These are phyloP conservation scores for Napeogenes inachia DNA, from an alignment of 2,888 invertebrate genomes.

Conservation along the genomic window DNA sequence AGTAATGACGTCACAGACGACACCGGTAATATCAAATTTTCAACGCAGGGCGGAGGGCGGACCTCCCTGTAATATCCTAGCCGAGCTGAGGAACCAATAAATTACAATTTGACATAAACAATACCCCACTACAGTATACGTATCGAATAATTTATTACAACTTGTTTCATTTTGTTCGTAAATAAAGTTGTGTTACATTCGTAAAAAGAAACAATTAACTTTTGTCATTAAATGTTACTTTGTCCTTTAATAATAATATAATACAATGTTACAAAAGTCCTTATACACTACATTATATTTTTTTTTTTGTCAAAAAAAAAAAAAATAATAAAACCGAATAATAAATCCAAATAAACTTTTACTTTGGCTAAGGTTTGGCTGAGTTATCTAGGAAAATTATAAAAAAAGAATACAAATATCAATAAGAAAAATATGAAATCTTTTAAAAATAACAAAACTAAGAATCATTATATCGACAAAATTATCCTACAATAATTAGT, in stretches of 20 bases:
- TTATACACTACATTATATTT: too few relatives aligned
- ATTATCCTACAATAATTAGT: background rate
- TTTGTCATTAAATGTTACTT: too few relatives aligned
- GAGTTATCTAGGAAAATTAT: too few relatives aligned
- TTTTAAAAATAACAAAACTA: too few relatives aligned
- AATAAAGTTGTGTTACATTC: background rate
- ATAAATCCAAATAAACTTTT: too few relatives aligned
- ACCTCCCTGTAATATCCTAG: constrained; percentile 69
- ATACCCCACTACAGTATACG: constrained; percentile 65
- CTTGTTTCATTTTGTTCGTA: constrained; percentile 29
- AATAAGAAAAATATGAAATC: too few relatives aligned
- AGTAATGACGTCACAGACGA: constrained; percentile 66
- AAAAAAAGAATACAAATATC: too few relatives aligned
- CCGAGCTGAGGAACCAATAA: constrained; percentile 70
- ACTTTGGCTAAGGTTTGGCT: too few relatives aligned
- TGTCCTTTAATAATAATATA: background rate
- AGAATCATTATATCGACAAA: too few relatives aligned
- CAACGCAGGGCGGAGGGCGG: constrained; percentile 52
- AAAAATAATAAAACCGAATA: too few relatives aligned
- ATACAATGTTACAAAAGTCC: background rate
- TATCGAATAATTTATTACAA: constrained; percentile 69
- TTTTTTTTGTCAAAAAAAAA: background rate
- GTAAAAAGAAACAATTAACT: background rate
- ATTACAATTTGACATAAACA: constrained; percentile 76
- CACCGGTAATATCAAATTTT: constrained; percentile 72